A percentile compares a stretch with the other conserved stretches of the same genome.
Evolutionary conservation across 1,140 invertebrate genomes (phyloP).

Genomic region (Drosophila sp.): DNA sequence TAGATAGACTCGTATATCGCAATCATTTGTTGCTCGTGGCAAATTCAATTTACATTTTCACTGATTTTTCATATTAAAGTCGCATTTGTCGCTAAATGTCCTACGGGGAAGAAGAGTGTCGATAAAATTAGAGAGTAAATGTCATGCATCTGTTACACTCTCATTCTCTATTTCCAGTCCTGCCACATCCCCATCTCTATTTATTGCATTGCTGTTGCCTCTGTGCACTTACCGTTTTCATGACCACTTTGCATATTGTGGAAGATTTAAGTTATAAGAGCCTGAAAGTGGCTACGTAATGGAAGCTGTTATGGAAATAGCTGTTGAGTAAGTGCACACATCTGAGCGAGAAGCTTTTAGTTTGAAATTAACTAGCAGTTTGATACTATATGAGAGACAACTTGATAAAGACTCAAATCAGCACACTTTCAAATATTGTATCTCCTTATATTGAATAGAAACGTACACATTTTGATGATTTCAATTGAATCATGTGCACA

Average conservation of each 20-base stretch:
- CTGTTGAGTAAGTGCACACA: conserved; percentile 1
- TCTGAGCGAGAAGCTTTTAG: background rate
- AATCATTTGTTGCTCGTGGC: conserved; percentile 38
- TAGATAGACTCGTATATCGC: conserved; percentile 31
- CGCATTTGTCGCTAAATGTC: conserved; percentile 32
- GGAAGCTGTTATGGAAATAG: conserved; percentile 5
- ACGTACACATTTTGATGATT: too few species aligned
- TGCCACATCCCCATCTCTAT: background rate
- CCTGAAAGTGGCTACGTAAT: conserved; percentile 21
- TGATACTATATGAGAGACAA: background rate
- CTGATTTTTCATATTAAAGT: conserved; percentile 46
- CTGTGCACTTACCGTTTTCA: conserved; percentile 8
- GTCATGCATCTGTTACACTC: conserved; percentile 11
- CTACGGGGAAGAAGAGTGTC: background rate
- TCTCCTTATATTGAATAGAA: too few species aligned
- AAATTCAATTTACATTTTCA: conserved; percentile 58
- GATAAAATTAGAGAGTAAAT: conserved; percentile 19
- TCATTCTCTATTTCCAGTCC: background rate
- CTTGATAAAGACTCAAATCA: too few species aligned
- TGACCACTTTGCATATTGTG: conserved; percentile 33
- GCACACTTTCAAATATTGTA: too few species aligned
- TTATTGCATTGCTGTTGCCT: background rate
- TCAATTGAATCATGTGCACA: background rate
- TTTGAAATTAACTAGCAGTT: background rate
- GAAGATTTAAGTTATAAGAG: conserved; percentile 26